Evolutionary conservation across 2,113 vertebrate species (phyloP).

Genomic region (Antechinus stuartii): DNA sequence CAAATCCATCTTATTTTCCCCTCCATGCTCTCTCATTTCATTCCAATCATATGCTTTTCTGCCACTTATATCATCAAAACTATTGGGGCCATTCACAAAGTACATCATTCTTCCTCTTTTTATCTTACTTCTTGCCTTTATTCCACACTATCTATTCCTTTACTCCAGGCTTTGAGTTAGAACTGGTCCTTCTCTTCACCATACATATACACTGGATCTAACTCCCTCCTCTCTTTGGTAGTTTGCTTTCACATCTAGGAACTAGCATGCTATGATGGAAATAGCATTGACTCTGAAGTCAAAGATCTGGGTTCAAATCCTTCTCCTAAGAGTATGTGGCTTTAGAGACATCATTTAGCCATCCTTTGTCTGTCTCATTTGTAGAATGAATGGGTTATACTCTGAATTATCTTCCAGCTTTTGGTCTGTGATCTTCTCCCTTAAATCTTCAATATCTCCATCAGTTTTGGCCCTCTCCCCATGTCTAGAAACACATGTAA

Average conservation of each 20-base stretch:
- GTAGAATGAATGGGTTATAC: not conserved
- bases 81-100: not conserved
- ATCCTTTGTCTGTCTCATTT: not conserved
- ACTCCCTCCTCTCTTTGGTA: not conserved
- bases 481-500: not conserved
- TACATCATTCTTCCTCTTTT: not conserved
- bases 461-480: not conserved
- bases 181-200: not conserved
- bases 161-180: not conserved
- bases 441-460: not conserved
- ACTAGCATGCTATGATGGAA: not conserved
- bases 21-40: constrained; percentile 10
- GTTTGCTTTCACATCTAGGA: not conserved
- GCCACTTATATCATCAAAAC: not conserved
- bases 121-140: not conserved
- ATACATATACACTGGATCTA: not conserved
- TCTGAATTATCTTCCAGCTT: not conserved
- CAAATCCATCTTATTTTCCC: not conserved
- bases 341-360: not conserved
- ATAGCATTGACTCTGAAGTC: not conserved
- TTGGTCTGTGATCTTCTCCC: not conserved
- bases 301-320: not conserved
- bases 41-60: not conserved
- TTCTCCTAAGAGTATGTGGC: not conserved
- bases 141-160: not conserved